A percentile compares a stretch with the other conserved stretches of the same genome.
phyloP scores from a whole-genome alignment of 2,113 vertebrate species.

The Eleginops maclovinus region DNA sequence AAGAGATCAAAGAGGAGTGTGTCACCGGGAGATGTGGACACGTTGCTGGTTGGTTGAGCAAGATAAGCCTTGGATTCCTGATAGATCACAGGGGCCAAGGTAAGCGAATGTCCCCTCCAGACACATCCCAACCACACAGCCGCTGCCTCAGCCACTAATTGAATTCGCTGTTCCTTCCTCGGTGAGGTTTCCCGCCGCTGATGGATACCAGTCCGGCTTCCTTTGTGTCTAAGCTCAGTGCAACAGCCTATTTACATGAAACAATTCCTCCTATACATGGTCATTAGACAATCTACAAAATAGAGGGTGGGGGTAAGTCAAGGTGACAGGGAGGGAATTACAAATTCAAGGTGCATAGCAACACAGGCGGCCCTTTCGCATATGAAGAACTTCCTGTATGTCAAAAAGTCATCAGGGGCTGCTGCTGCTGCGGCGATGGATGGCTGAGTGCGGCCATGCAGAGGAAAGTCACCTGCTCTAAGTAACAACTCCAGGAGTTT shows the following conservation, averaged over 20 bases:
- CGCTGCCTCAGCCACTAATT: slow-evolving; percentile 33
- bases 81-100: slow-evolving; percentile 43
- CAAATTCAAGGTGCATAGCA: slow-evolving; percentile 39
- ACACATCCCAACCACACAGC: slow-evolving; percentile 29
- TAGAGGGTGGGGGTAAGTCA: slow-evolving; percentile 23
- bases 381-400: slow-evolving; percentile 56
- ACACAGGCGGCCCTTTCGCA: slow-evolving; percentile 51
- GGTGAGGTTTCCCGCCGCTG: slow-evolving; percentile 29
- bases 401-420: slow-evolving; percentile 50
- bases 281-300: slow-evolving; percentile 37
- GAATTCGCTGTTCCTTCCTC: slow-evolving; percentile 48
- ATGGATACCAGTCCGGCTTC: slow-evolving; percentile 32
- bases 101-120: slow-evolving; percentile 30
- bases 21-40: slow-evolving; percentile 47
- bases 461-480: slow-evolving; percentile 53
- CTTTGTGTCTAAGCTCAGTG: slow-evolving; percentile 33
- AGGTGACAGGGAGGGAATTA: slow-evolving; percentile 56
- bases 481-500: slow-evolving; percentile 39
- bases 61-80: slow-evolving; percentile 18
- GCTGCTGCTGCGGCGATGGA: slow-evolving; percentile 10
- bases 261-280: slow-evolving; percentile 9
- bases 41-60: slow-evolving; percentile 7
- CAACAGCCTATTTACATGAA: slow-evolving; percentile 55
- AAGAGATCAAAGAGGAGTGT: slow-evolving; percentile 67
- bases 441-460: slow-evolving; percentile 39